A percentile compares a stretch with the other conserved stretches of the same genome.
Conservation (phyloP, 2,888 invertebrate species). For the Stenodera caucasica region DNA sequence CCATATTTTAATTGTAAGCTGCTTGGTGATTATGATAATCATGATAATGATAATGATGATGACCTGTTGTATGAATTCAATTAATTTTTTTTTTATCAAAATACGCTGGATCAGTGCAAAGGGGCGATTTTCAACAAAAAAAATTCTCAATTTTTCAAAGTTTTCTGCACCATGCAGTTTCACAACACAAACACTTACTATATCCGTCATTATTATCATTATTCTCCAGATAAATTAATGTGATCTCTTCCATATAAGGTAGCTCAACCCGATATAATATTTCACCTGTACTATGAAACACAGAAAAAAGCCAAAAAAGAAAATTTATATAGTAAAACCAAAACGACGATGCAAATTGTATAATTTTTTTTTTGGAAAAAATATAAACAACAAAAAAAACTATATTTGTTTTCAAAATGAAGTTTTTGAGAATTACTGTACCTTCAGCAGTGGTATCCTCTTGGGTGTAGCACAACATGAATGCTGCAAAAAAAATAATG, state of each 20-base stretch:
- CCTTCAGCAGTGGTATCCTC: constrained; percentile 89
- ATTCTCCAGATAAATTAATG: constrained; percentile 92
- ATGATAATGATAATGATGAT: neutral
- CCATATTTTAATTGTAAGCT: neutral
- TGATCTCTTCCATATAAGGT: constrained; percentile 92
- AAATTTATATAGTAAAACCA: constrained; percentile 54
- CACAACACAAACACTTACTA: constrained; percentile 72
- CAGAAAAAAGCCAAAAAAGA: constrained; percentile 58
- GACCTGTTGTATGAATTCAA: neutral
- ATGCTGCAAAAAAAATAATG: constrained; percentile 76
- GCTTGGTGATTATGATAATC: neutral
- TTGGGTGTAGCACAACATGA: constrained; percentile 94
- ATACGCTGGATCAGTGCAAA: constrained; percentile 42
- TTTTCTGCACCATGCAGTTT: constrained; percentile 57
- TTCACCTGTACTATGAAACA: constrained; percentile 70
- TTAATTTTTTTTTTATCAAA: constrained; percentile 13
- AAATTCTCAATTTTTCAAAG: too few species aligned
- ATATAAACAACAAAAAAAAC: constrained; percentile 8
- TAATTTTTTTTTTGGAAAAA: constrained; percentile 20
- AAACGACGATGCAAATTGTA: constrained; percentile 42
- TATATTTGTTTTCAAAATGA: neutral
- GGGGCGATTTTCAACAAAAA: too few species aligned
- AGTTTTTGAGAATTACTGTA: constrained; percentile 56
- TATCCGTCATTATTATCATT: constrained; percentile 62
- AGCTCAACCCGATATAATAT: constrained; percentile 93